Conservation (phyloP, 2,888 invertebrate species). For the Stegana nigrithorax region DNA sequence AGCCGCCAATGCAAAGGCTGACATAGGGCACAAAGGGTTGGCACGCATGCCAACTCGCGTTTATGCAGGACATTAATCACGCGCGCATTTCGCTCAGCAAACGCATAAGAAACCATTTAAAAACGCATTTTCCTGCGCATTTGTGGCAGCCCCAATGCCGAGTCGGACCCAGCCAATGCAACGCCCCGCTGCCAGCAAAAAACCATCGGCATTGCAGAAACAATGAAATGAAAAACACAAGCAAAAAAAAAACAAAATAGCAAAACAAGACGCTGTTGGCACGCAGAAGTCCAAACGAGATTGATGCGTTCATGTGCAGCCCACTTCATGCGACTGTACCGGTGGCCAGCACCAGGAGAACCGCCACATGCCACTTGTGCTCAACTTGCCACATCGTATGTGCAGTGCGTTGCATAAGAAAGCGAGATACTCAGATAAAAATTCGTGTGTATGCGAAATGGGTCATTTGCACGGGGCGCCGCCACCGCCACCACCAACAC, state of each 20-base stretch:
- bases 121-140: slow-evolving; percentile 54
- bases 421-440: background rate
- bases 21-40: too few relatives aligned
- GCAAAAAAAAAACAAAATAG: slow-evolving; percentile 17
- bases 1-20: too few relatives aligned
- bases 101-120: slow-evolving; percentile 62
- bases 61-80: slow-evolving; percentile 62
- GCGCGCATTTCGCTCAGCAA: slow-evolving; percentile 43
- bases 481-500: too few relatives aligned
- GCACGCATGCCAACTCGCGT: too few relatives aligned
- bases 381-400: background rate
- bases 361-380: too few relatives aligned
- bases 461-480: slow-evolving; percentile 14
- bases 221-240: too few relatives aligned
- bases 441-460: slow-evolving; percentile 4
- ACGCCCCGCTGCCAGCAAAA: slow-evolving; percentile 24
- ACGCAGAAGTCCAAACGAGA: too few relatives aligned
- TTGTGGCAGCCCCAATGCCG: background rate
- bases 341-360: too few relatives aligned
- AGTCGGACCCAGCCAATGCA: slow-evolving; percentile 32
- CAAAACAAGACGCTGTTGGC: too few relatives aligned
- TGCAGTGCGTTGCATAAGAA: background rate
- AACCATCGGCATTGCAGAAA: too few relatives aligned
- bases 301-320: slow-evolving; percentile 56
- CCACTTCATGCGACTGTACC: slow-evolving; percentile 36